Evolutionary conservation across 1,140 invertebrate genomes (phyloP), one percentile per base, ranked within the genome.

Genomic region (Aporrectodea caliginosa): DNA sequence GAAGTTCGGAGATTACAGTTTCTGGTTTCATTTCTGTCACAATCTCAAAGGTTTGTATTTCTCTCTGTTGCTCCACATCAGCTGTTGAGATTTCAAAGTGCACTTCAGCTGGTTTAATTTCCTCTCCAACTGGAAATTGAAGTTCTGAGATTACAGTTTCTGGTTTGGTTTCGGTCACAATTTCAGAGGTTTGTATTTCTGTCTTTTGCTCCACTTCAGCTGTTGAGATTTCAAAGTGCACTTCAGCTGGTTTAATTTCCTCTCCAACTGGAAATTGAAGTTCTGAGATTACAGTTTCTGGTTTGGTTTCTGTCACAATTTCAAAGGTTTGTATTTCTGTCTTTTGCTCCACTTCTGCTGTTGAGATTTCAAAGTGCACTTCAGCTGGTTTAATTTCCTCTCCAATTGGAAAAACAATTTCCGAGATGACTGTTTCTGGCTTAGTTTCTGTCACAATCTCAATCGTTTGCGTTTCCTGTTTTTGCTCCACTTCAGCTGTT

Each of bases 351-450:
- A 77, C 58, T 14, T 79, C 75, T n/a, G n/a, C 70, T 0, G 33
- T 33, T 33, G 69, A 69, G 43, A 82, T 80, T 34, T 79, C 77
- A 78, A 43, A 33, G 31, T 75, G 31, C 35, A 75, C 27, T 58
- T 79, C 73, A 69, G 69, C 34, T 72, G 79, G 35, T 73, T 77
- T 68, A 2, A 73, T 78, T 78, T 78, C 71, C 68, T 79, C 68
- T 43, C 32, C 27, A 68, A 69, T 74, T 27, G 35, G 31, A 16
- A 78, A 69, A 0, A 72, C 78, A 75, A 78, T 69, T 79, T 76
- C 78, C 74, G 74, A 69, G 35, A 71, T 71, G 30, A 29, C 35
- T 12, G 68, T 43, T 75, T 82, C 77, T 33, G 27, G 22, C 70
- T 78, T 76, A 14, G 27, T 16, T 29, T 75, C 76, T 70, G 22